These are phyloP conservation scores for Pogonomyrmex californicus DNA, from an alignment of 1,140 invertebrate species.

Conservation along the genomic window DNA sequence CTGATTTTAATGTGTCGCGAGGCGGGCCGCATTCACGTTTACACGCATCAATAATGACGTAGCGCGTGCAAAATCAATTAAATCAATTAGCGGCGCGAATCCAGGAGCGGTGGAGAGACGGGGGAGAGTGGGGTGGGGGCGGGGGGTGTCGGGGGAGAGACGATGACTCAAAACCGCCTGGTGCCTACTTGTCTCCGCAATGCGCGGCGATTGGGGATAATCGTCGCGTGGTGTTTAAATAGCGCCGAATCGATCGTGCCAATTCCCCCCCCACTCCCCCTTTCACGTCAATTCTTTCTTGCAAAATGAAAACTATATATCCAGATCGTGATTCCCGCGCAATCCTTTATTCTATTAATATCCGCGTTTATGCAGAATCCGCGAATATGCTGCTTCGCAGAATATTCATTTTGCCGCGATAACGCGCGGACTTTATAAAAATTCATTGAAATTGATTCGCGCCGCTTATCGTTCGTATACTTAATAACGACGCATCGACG, in stretches of 20 bases:
- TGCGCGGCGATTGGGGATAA: slow-evolving; percentile 13
- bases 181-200: slow-evolving; percentile 44
- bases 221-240: slow-evolving; percentile 37
- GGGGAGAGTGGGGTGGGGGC: no score
- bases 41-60: slow-evolving; percentile 76
- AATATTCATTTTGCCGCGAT: slow-evolving; percentile 30
- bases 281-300: not conserved
- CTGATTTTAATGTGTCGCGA: slow-evolving; percentile 76
- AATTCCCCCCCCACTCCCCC: not conserved
- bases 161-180: slow-evolving; percentile 48
- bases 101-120: not conserved
- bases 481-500: slow-evolving; percentile 33
- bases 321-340: not conserved
- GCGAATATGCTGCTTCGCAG: no score
- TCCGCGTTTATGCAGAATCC: no score
- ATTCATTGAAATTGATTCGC: slow-evolving; percentile 49
- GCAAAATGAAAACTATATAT: slow-evolving; percentile 20
- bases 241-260: slow-evolving; percentile 13
- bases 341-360: slow-evolving; percentile 17
- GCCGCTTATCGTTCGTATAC: slow-evolving; percentile 24
- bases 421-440: slow-evolving; percentile 41
- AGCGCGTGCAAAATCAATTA: slow-evolving; percentile 76
- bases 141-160: not conserved
- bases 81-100: slow-evolving; percentile 74
- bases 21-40: slow-evolving; percentile 43